Base-by-base conservation (phyloP, 2,888 invertebrate genomes). In the Cephonodes hylas region DNA sequence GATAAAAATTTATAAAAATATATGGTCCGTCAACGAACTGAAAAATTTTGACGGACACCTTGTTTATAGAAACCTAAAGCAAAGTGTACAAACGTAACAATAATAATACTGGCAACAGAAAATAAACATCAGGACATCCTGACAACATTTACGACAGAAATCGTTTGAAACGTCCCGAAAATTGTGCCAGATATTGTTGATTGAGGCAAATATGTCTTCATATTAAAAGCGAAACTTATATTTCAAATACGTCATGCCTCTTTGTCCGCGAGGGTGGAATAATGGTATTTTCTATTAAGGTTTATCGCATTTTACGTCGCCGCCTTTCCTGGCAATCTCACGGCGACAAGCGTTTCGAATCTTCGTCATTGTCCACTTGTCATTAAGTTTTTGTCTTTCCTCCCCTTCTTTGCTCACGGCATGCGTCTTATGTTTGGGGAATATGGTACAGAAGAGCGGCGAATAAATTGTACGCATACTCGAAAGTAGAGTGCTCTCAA, bases 341-440 rank as follows among this genome's bases (percentile, higher is more conserved):
- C 69, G 71, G 72, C 66, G 91, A 91, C 90, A 90, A 88, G 84
- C 91, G 88, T 90, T 81, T 83, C 91, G 80, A 91, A 92, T 91
- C 86, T 80, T 80, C 76, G 81, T 84, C 86, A 85, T 88, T 91
- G 91, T 91, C 91, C 91, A 90, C 89, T 89, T 89, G 91, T 91
- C 91, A 91, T 91, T 91, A 91, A 89, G 90, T 89, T 91, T 89
- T 91, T 89, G 89, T 91, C 85, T 86, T 81, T 76, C 80, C 80
- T 77, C 84, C 85, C 86, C 80, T 83, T 83, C 84, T 84, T 82
- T 81, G 83, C 85, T 88, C 80, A 75, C 74, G 79, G 75, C 79
- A 74, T 77, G 76, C 77, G 82, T 80, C 84, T 83, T 81, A 70
- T 67, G 68, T 63, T 60, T 31, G 61, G 57, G 66, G 72, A 73